Percentiles rank a stretch among this genome's conserved stretches.
These are phyloP conservation scores for Spinibarbus caldwelli DNA, from an alignment of 2,797 vertebrate species.

Conservation along the genomic window DNA sequence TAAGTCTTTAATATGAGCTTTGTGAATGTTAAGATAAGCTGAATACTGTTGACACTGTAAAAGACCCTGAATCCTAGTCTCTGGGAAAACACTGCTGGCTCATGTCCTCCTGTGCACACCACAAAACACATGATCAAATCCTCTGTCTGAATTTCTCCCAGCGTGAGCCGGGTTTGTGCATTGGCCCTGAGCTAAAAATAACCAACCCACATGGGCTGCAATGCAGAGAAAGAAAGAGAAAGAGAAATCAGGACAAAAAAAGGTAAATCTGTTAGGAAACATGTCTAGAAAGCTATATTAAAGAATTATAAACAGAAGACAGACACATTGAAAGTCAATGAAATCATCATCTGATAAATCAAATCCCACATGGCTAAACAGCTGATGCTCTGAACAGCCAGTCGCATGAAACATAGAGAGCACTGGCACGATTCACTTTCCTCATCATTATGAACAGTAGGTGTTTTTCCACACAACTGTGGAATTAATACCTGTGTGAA, in stretches of 20 bases:
- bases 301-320: neutral
- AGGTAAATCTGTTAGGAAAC: neutral
- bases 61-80: neutral
- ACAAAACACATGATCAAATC: constrained; percentile 11
- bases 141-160: neutral
- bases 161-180: neutral
- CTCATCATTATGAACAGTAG: neutral
- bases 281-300: neutral
- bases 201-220: neutral
- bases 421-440: neutral
- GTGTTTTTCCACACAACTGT: neutral
- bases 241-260: neutral
- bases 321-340: neutral
- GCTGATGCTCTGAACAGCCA: neutral
- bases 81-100: neutral
- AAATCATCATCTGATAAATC: neutral
- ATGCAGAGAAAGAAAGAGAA: neutral
- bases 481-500: neutral
- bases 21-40: neutral
- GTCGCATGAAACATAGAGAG: neutral
- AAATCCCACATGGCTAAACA: neutral
- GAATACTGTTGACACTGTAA: neutral
- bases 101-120: neutral
- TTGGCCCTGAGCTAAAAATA: constrained; percentile 2
- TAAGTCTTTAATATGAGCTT: neutral